Evolutionary conservation across 2,113 vertebrate species (phyloP).

Genomic region (Cepphus grylle): DNA sequence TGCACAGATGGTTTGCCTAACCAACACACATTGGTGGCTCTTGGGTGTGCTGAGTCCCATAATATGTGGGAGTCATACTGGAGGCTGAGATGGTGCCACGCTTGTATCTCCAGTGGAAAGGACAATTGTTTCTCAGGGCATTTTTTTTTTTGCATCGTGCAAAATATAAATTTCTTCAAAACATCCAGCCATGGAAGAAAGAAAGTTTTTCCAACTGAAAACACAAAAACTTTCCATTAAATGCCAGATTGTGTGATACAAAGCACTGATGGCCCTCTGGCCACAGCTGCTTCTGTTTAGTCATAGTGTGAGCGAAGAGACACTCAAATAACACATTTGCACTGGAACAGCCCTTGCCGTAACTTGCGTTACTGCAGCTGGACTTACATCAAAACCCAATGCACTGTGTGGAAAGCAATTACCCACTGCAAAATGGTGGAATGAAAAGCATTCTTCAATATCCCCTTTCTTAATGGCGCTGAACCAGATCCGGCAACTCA

Average conservation of each 20-base stretch:
- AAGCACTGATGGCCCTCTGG: conserved; percentile 65
- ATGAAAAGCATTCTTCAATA: conserved; percentile 59
- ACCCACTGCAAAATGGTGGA: conserved; percentile 71
- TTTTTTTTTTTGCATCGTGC: conserved; percentile 32
- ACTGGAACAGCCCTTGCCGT: conserved; percentile 67
- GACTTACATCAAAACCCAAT: conserved; percentile 69
- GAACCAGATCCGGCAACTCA: conserved; percentile 50
- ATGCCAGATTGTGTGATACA: conserved; percentile 67
- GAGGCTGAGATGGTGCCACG: neutral
- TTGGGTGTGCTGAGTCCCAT: neutral
- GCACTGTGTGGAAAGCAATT: conserved; percentile 63
- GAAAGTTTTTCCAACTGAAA: conserved; percentile 55
- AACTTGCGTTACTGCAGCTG: conserved; percentile 71
- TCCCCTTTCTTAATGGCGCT: conserved; percentile 50
- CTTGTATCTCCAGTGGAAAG: conserved; percentile 7
- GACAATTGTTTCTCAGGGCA: conserved; percentile 18
- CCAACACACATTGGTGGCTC: neutral
- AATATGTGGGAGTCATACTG: neutral
- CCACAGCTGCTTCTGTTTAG: conserved; percentile 82
- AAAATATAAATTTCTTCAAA: conserved; percentile 65
- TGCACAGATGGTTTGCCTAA: neutral
- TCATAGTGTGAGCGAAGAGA: conserved; percentile 74
- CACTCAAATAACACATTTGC: conserved; percentile 67
- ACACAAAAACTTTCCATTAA: conserved; percentile 69
- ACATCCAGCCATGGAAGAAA: conserved; percentile 53